Percentiles rank a stretch among this genome's conserved stretches.
phyloP scores from a whole-genome alignment of 2,797 vertebrate species.

The Enoplosus armatus region DNA sequence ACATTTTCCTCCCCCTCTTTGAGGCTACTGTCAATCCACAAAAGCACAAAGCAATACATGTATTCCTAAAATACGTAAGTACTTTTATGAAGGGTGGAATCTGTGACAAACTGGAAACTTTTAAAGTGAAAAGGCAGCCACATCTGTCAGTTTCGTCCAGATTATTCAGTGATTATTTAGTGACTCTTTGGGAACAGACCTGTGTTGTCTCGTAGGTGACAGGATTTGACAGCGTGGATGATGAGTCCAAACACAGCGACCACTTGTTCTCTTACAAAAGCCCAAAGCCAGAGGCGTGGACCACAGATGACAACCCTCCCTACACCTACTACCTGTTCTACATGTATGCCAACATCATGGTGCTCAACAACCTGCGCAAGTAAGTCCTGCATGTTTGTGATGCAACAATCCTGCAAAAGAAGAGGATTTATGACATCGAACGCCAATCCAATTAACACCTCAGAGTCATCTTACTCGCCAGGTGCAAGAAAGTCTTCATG shows the following conservation, averaged over 20 bases:
- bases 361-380: slow-evolving; percentile 97
- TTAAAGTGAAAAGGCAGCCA: neutral
- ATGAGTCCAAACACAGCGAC: slow-evolving; percentile 97
- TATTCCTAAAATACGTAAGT: slow-evolving; percentile 97
- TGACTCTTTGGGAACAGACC: neutral
- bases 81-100: neutral
- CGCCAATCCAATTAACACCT: neutral
- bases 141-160: neutral
- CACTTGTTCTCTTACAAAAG: slow-evolving; percentile 97
- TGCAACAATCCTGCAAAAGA: neutral
- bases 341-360: slow-evolving; percentile 99
- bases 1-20: slow-evolving; percentile 95
- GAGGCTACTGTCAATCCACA: slow-evolving; percentile 95
- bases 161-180: neutral
- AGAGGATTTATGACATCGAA: neutral
- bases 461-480: neutral
- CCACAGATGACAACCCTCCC: slow-evolving; percentile 92
- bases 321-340: slow-evolving; percentile 98
- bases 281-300: slow-evolving; percentile 94
- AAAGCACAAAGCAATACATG: slow-evolving; percentile 89
- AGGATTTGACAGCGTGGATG: slow-evolving; percentile 97
- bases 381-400: slow-evolving; percentile 64
- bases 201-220: slow-evolving; percentile 86
- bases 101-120: neutral
- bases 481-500: neutral